Base-by-base conservation (phyloP, 2,797 vertebrate genomes). In the Rhinella marina region DNA sequence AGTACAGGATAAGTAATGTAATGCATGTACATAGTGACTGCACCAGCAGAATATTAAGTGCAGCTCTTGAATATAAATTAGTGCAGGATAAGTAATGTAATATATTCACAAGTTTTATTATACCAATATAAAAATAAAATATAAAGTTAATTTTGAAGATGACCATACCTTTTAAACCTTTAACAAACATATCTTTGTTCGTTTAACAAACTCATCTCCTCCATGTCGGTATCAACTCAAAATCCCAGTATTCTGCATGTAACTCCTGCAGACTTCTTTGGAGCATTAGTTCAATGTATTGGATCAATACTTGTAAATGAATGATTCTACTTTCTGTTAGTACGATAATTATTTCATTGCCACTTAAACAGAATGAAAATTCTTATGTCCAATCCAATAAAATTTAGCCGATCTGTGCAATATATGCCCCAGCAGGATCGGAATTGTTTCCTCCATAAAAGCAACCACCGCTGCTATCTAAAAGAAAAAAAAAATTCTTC, bases 401-500 rank as follows among this genome's bases (percentile, higher is more conserved):
- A 76, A 85, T 27, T 10, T 50, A 21, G 54, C 70, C 13, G 14
- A 25, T 85, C 23, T 25, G 17, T 13, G 1, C 29, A 50, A 76
- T 57, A 52, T 11, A 79, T 32, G 14, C 11, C 48, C 25, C n/a
- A 17, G 48, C 41, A 50, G 73, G 13, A 21, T 0, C 66, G 19
- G 16, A 54, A 48, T 41, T 23, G 62, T 79, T 76, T 48, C 61
- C 80, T 75, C 79, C 16, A 76, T 12, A 82, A 59, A 52, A 78
- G 21, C 29, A 21, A 77, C 11, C 13, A 19, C 10, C 1, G 12
- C 16, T 61, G 82, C 87, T 89, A 89, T 87, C 84, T 72, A 88
- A 86, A 79, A 90, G 64, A 80, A 88, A 84, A 88, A 84, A 88
- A 88, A 54, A 79, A 72, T n/a, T 7, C 62, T 29, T 32, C 13